Conservation (phyloP, 2,888 invertebrate species). For the Syrphus vitripennis region DNA sequence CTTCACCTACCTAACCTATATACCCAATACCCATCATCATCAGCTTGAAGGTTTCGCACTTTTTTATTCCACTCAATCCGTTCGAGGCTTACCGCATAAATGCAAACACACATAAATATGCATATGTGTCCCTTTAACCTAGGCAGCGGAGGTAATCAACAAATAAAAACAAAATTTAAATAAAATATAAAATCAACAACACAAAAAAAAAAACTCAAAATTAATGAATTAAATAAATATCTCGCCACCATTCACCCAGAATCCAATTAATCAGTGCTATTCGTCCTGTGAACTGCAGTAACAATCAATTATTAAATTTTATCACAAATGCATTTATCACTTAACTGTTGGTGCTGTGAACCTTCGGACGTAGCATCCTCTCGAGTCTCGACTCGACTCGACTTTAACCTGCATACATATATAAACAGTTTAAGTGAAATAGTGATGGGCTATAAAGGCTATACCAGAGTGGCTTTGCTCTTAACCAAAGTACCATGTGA, state of each 20-base stretch:
- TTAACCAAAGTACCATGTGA: slow-evolving; percentile 23
- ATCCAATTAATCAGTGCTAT: slow-evolving; percentile 64
- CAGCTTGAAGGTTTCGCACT: slow-evolving; percentile 39
- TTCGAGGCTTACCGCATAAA: slow-evolving; percentile 38
- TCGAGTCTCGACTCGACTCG: too few relatives aligned
- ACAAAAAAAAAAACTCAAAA: slow-evolving; percentile 19
- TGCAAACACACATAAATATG: neutral
- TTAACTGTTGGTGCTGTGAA: slow-evolving; percentile 8
- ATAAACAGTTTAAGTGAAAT: neutral
- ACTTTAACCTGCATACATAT: neutral
- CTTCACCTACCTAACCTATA: too few relatives aligned
- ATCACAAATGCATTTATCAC: slow-evolving; percentile 46
- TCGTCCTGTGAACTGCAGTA: slow-evolving; percentile 57
- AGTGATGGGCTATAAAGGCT: neutral
- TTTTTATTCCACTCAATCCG: slow-evolving; percentile 52
- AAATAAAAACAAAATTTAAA: neutral
- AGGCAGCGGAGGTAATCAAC: neutral
- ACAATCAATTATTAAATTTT: slow-evolving; percentile 68
- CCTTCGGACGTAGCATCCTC: slow-evolving; percentile 8
- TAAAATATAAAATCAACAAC: slow-evolving; percentile 6
- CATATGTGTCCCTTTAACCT: neutral
- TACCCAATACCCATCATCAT: neutral
- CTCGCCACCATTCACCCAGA: slow-evolving; percentile 56
- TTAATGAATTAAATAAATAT: slow-evolving; percentile 69
- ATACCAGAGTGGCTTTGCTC: slow-evolving; percentile 17